A percentile compares a stretch with the other conserved stretches of the same genome.
Evolutionary conservation across 2,888 invertebrate genomes (phyloP).

Genomic region (Glyphotaelius pellucidus): DNA sequence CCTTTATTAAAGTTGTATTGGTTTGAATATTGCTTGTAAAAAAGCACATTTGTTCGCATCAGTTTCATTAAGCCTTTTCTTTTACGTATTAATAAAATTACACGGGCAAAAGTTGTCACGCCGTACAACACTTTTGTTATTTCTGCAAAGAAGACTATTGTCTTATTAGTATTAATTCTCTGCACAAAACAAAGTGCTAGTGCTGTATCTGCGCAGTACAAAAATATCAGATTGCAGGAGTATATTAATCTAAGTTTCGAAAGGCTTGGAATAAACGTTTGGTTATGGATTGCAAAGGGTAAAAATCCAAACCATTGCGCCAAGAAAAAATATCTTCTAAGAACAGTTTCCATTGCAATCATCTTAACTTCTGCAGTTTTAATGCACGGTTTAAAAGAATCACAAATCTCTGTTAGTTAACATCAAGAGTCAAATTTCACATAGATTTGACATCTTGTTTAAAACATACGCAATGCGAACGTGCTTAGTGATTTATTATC

Average conservation of each 20-base stretch:
- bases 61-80: constrained; percentile 35
- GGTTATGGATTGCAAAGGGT: constrained; percentile 46
- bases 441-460: neutral
- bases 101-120: constrained; percentile 16
- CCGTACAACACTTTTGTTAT: constrained; percentile 33
- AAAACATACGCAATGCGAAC: neutral
- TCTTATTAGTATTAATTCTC: constrained; percentile 8
- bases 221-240: neutral
- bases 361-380: neutral
- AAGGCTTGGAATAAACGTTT: constrained; percentile 35
- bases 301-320: constrained; percentile 67
- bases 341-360: constrained; percentile 37
- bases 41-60: constrained; percentile 6
- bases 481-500: neutral
- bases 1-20: constrained; percentile 50
- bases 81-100: constrained; percentile 18
- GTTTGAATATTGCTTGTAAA: constrained; percentile 38
- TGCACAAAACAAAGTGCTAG: neutral
- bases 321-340: constrained; percentile 58
- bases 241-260: constrained; percentile 9
- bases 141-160: constrained; percentile 49
- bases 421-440: neutral
- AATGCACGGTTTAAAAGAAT: neutral
- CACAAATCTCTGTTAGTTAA: neutral
- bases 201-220: neutral